Conservation (phyloP, 2,113 vertebrate genomes). For the Bos taurus region ARS-UCD2.0 NC_037356.1:40984501-40985000, state of each 20-base stretch:
- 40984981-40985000: conserved; percentile 95
- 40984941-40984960: conserved; percentile 69
- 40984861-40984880: conserved; percentile 90
- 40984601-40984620: conserved; percentile 89
- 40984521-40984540: conserved; percentile 88
- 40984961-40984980: conserved; percentile 83
- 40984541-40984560: conserved; percentile 93
- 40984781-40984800: conserved; percentile 93
- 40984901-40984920: conserved; percentile 69
- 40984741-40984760: conserved; percentile 63
- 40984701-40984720: conserved; percentile 94
- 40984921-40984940: conserved; percentile 63
- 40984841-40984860: conserved; percentile 95
- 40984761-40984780: conserved; percentile 87
- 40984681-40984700: conserved; percentile 89
- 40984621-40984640: conserved; percentile 88
- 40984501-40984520: conserved; percentile 87
- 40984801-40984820: conserved; percentile 92
- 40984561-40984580: conserved; percentile 89
- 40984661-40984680: conserved; percentile 87
- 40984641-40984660: conserved; percentile 92
- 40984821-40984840: conserved; percentile 91
- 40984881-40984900: conserved; percentile 72
- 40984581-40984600: conserved; percentile 88
- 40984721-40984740: conserved; percentile 84